A percentile compares a stretch with the other conserved stretches of the same genome.
Conservation (phyloP, 2,888 invertebrate species). For the Periphyllus acericola region DNA sequence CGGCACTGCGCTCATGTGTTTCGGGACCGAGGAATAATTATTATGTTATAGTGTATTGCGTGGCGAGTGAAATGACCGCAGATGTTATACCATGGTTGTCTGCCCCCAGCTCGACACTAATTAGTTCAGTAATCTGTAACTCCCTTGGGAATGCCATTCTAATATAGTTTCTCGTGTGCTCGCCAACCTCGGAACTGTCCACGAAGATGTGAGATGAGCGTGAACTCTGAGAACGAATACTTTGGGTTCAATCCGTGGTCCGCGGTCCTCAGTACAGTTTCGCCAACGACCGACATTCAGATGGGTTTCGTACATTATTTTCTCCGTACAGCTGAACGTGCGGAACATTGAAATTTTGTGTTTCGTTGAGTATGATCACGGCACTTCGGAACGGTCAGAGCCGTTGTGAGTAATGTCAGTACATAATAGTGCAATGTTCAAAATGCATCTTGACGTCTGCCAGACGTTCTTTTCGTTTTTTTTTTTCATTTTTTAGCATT, state of each 20-base stretch:
- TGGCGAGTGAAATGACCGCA: not conserved
- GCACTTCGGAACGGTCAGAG: no score
- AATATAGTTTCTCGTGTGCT: not conserved
- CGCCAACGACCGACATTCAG: no score
- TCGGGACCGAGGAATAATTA: not conserved
- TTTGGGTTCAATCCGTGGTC: not conserved
- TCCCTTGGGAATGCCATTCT: not conserved
- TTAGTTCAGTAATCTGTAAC: slow-evolving; percentile 32
- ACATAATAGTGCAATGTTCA: no score
- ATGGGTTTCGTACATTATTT: no score
- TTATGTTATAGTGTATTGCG: not conserved
- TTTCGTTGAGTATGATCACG: no score
- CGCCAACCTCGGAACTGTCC: not conserved
- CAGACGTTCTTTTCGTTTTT: no score
- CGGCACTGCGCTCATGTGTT: not conserved
- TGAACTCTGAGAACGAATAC: not conserved
- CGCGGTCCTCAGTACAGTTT: not conserved
- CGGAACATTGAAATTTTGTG: no score
- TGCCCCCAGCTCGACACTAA: slow-evolving; percentile 30
- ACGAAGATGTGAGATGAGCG: not conserved
- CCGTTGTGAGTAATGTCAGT: no score
- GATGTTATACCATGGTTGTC: slow-evolving; percentile 24
- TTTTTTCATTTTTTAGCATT: no score
- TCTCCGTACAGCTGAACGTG: no score
- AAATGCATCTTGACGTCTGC: no score